Percentiles rank a stretch among this genome's conserved stretches.
These are phyloP conservation scores for Gobius niger DNA, from an alignment of 2,113 vertebrate species.

Conservation along the genomic window DNA sequence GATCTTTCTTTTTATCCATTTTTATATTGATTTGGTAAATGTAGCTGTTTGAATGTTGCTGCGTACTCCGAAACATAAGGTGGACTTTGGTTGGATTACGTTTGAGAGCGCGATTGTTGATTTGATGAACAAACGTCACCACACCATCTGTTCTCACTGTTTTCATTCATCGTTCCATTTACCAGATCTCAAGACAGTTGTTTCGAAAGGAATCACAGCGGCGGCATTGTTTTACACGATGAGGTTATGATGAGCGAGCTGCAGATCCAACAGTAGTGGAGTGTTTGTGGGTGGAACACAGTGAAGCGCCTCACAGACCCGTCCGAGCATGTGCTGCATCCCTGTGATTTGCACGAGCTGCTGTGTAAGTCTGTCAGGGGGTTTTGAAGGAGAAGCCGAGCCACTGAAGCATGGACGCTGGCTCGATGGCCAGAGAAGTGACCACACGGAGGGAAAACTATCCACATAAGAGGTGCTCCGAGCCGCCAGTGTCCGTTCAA, in stretches of 20 bases:
- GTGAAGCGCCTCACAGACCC: neutral
- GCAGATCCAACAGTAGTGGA: neutral
- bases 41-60: too few species aligned
- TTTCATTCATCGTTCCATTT: neutral
- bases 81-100: too few species aligned
- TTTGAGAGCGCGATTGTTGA: too few species aligned
- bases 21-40: too few species aligned
- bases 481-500: neutral
- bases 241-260: neutral
- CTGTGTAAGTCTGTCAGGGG: slow-evolving; percentile 59
- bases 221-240: neutral
- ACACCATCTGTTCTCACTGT: too few species aligned
- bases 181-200: neutral
- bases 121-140: too few species aligned
- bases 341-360: slow-evolving; percentile 5
- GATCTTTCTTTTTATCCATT: too few species aligned
- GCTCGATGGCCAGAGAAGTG: slow-evolving; percentile 21
- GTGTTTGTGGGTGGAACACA: neutral
- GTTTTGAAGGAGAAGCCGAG: slow-evolving; percentile 36
- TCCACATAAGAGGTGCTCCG: neutral
- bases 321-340: neutral
- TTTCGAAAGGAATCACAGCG: too few species aligned
- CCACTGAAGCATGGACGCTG: slow-evolving; percentile 33
- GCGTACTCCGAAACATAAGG: too few species aligned
- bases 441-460: slow-evolving; percentile 12